Base-by-base conservation (phyloP, 2,113 vertebrate genomes). In the Xiphophorus hellerii region DNA sequence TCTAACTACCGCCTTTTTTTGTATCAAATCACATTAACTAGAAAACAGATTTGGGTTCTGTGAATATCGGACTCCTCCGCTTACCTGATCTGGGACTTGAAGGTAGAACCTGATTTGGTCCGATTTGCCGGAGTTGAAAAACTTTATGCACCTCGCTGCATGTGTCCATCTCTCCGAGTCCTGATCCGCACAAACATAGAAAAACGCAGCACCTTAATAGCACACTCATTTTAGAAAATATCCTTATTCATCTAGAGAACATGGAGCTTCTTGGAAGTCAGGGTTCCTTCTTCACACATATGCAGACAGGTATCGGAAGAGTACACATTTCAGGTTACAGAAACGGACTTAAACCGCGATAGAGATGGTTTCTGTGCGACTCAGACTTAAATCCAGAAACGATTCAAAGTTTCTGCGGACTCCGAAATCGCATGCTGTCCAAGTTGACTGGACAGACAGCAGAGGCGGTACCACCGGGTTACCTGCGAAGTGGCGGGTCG, bases 81-180 rank as follows among this genome's bases (percentile, higher is more conserved):
- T 44, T 91, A 96, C 96, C 96, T 95, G 93, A 68, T 84, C 89
- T 88, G 15, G 95, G 96, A 9, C 81, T 81, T 11, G 88, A 71
- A 33, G 93, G 94, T 67, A 95, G 51, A 63, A 92, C 89, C 39
- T 91, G 86, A 72, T 79, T 90, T 2, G 92, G 87, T 76, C 95
- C 96, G 61, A 94, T 94, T 71, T 94, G 92, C 60, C 91, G 85
- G 81, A 93, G 82, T 77, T 93, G 94, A 87, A 96, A 96, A 96
- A 96, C 95, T 96, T 96, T 94, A 58, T 94, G 88, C 71, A 95
- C 95, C 86, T 93, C 91, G 29, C 95, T 92, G 87, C 96, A 97
- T 94, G 67, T 93, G 76, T 74, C 86, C 6, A 70, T 22, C 62
- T 69, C 91, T 30, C 86, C 90, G 6, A 61, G 39, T 17, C 70